Percentiles rank a stretch among this genome's conserved stretches.
phyloP scores from a whole-genome alignment of 2,113 vertebrate genomes.

The Mellivora capensis region DNA sequence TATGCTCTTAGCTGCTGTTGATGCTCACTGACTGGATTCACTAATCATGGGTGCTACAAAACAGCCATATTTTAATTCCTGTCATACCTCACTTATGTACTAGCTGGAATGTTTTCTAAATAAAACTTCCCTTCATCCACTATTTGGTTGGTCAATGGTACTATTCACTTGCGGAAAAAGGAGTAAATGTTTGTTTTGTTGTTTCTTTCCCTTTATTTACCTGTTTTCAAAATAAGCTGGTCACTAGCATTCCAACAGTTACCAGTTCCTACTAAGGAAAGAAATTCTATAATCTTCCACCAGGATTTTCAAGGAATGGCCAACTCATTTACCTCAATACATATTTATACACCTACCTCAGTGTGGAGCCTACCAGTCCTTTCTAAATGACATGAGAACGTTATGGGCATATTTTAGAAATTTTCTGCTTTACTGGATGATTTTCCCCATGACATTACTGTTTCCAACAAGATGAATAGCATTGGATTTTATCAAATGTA shows the following conservation, averaged over 20 bases:
- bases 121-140: not conserved
- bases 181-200: not conserved
- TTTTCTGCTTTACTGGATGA: not conserved
- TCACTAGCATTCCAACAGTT: not conserved
- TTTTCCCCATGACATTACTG: not conserved
- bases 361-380: not conserved
- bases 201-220: not conserved
- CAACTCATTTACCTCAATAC: not conserved
- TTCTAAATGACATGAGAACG: not conserved
- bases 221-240: not conserved
- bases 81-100: not conserved
- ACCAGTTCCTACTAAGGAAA: not conserved
- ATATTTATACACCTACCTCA: not conserved
- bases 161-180: not conserved
- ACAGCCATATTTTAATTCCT: not conserved
- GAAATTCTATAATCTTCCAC: not conserved
- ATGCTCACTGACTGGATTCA: not conserved
- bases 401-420: not conserved
- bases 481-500: not conserved
- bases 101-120: not conserved
- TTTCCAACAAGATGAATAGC: slow-evolving; percentile 27
- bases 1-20: rapidly evolving
- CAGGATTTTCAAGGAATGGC: not conserved
- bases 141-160: not conserved
- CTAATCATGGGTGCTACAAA: rapidly evolving